Evolutionary conservation across 2,113 vertebrate species (phyloP).

Genomic region (Lophius piscatorius): DNA sequence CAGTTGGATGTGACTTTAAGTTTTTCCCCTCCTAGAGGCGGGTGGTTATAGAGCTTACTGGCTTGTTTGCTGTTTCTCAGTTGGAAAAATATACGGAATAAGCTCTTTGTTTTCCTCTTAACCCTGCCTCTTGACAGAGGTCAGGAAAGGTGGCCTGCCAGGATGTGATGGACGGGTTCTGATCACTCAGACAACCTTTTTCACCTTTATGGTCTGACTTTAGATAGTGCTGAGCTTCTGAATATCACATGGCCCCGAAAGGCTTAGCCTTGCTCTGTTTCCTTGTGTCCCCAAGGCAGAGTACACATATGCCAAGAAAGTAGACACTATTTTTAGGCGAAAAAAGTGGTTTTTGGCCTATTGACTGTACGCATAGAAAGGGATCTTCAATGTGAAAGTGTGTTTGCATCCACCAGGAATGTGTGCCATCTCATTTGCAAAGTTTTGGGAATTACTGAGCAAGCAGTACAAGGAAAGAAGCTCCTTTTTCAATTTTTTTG

Average conservation of each 20-base stretch:
- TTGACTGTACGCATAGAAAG: slow-evolving; percentile 22
- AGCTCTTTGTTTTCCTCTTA: slow-evolving; percentile 40
- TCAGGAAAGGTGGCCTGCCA: slow-evolving; percentile 51
- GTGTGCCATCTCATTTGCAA: slow-evolving; percentile 23
- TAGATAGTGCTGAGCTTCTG: slow-evolving; percentile 30
- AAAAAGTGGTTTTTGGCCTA: slow-evolving; percentile 40
- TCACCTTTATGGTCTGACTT: slow-evolving; percentile 52
- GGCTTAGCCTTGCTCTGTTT: slow-evolving; percentile 48
- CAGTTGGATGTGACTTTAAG: slow-evolving; percentile 65
- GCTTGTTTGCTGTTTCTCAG: slow-evolving; percentile 41
- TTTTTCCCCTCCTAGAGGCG: slow-evolving; percentile 46
- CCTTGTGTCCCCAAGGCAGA: slow-evolving; percentile 28
- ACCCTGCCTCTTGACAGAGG: slow-evolving; percentile 42
- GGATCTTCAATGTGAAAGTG: slow-evolving; percentile 30
- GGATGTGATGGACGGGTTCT: slow-evolving; percentile 51
- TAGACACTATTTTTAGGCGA: slow-evolving; percentile 38
- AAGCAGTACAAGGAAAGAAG: slow-evolving; percentile 8
- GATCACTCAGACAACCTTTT: slow-evolving; percentile 52
- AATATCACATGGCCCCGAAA: slow-evolving; percentile 57
- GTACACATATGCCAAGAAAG: slow-evolving; percentile 37
- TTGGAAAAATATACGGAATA: slow-evolving; percentile 26
- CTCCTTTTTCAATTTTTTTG: slow-evolving; percentile 52
- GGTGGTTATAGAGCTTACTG: slow-evolving; percentile 21
- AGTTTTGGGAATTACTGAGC: slow-evolving; percentile 43
- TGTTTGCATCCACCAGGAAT: slow-evolving; percentile 33